A percentile compares a stretch with the other conserved stretches of the same genome.
Evolutionary conservation across 1,140 invertebrate genomes (phyloP).

Genomic region (Araneus ventricosus): DNA sequence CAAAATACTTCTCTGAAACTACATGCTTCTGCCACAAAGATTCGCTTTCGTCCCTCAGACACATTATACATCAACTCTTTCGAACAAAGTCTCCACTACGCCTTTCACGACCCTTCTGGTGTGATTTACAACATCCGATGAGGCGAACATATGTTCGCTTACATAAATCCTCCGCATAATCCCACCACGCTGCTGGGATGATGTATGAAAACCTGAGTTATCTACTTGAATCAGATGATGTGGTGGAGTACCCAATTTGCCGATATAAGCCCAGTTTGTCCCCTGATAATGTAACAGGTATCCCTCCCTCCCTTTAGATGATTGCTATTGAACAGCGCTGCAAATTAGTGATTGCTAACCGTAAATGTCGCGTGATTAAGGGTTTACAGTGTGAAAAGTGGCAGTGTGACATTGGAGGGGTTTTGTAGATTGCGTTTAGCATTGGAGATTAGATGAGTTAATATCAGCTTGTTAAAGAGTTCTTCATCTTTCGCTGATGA

Average conservation of each 20-base stretch:
- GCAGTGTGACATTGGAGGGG: neutral
- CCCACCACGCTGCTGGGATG: neutral
- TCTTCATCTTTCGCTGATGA: neutral
- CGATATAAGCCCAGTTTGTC: constrained; percentile 40
- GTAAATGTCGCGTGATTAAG: constrained; percentile 33
- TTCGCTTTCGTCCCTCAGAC: neutral
- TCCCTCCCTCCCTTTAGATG: neutral
- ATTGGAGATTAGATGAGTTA: constrained; percentile 2
- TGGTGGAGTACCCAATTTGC: constrained; percentile 22
- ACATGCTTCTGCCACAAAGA: neutral
- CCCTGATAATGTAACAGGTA: constrained; percentile 26
- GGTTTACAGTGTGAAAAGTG: neutral
- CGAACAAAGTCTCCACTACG: neutral
- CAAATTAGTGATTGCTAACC: constrained; percentile 23
- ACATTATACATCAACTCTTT: neutral
- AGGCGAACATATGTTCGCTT: neutral
- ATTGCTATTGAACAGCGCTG: neutral
- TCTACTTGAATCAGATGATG: constrained; percentile 27
- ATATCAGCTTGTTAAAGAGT: neutral
- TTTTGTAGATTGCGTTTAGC: neutral
- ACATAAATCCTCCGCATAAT: constrained; percentile 33
- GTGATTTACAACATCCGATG: constrained; percentile 26
- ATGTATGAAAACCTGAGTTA: constrained; percentile 36
- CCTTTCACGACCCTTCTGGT: neutral
- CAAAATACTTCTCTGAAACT: neutral